phyloP scores from a whole-genome alignment of 2,888 invertebrate genomes.

The Noctuana brunneofusca region DNA sequence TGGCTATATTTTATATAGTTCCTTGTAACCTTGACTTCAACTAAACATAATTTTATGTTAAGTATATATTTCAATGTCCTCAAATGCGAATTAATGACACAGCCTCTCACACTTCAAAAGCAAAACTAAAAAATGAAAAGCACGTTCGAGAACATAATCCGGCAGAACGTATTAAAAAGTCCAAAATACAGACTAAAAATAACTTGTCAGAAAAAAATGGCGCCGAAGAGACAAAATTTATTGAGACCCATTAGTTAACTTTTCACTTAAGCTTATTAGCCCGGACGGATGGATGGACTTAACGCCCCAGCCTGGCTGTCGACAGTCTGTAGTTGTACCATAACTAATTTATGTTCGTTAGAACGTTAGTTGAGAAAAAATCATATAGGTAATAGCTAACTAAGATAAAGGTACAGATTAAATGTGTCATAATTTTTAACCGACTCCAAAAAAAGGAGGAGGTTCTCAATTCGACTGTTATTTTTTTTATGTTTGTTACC shows the following conservation, averaged over 20 bases:
- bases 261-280: slow-evolving; percentile 34
- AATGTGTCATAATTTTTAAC: too few species aligned
- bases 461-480: too few species aligned
- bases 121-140: background rate
- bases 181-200: slow-evolving; percentile 18
- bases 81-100: too few species aligned
- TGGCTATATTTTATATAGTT: background rate
- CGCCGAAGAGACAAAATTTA: slow-evolving; percentile 24
- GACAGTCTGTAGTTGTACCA: slow-evolving; percentile 17
- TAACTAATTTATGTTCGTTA: background rate
- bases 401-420: too few species aligned
- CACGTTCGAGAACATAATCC: background rate
- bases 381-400: too few species aligned
- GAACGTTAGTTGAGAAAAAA: too few species aligned
- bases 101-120: background rate
- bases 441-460: too few species aligned
- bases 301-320: slow-evolving; percentile 10
- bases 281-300: slow-evolving; percentile 18
- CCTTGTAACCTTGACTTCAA: too few species aligned
- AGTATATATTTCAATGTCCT: background rate
- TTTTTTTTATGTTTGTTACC: too few species aligned
- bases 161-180: slow-evolving; percentile 5
- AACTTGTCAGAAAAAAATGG: slow-evolving; percentile 25
- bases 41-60: too few species aligned
- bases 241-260: slow-evolving; percentile 31